A percentile compares a stretch with the other conserved stretches of the same genome.
These are phyloP conservation scores for Saturnia japonica DNA, from an alignment of 2,888 invertebrate species.

Conservation along the genomic window DNA sequence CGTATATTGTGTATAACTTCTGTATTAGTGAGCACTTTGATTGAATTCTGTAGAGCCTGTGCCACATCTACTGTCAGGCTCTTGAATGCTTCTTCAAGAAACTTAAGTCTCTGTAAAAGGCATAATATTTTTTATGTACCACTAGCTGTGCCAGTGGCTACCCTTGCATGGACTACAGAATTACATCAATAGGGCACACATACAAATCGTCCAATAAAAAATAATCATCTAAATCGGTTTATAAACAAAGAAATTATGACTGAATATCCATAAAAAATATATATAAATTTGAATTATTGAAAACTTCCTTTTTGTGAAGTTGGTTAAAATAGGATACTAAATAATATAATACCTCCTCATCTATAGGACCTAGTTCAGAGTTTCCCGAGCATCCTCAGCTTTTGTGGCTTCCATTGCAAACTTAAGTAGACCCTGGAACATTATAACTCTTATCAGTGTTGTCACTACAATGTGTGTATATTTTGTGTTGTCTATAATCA, in stretches of 20 bases:
- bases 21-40: slow-evolving; percentile 80
- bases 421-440: slow-evolving; percentile 83
- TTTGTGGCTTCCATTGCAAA: slow-evolving; percentile 87
- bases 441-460: slow-evolving; percentile 25
- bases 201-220: too few relatives aligned
- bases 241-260: too few relatives aligned
- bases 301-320: too few relatives aligned
- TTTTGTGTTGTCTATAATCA: too few relatives aligned
- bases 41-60: slow-evolving; percentile 83
- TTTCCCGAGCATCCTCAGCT: slow-evolving; percentile 79
- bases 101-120: slow-evolving; percentile 83
- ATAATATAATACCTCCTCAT: slow-evolving; percentile 80
- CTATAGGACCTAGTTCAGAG: slow-evolving; percentile 80
- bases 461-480: neutral
- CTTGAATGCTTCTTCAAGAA: slow-evolving; percentile 87
- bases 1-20: slow-evolving; percentile 66
- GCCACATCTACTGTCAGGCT: slow-evolving; percentile 87
- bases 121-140: neutral
- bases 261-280: too few relatives aligned
- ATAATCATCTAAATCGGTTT: too few relatives aligned
- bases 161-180: too few relatives aligned
- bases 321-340: neutral
- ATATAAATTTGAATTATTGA: too few relatives aligned
- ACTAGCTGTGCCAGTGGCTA: too few relatives aligned
- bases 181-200: too few relatives aligned